phyloP scores from a whole-genome alignment of 2,113 vertebrate species.

The Megalops atlanticus region DNA sequence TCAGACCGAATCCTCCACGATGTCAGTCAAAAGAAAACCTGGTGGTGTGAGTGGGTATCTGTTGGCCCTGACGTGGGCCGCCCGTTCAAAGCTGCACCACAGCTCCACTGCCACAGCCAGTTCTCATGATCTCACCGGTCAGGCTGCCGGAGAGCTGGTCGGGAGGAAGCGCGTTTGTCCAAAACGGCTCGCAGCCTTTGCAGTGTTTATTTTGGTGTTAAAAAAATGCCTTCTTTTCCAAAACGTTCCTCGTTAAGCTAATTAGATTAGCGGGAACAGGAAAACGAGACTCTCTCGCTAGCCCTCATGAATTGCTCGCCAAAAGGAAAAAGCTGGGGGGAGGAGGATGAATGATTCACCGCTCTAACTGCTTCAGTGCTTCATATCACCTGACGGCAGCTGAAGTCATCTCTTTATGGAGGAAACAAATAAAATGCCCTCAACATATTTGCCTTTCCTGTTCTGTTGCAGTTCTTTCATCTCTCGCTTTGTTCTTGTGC shows the following conservation, averaged over 20 bases:
- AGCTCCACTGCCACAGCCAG: not conserved
- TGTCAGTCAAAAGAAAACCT: not conserved
- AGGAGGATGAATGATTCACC: not conserved
- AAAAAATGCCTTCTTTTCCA: too few relatives aligned
- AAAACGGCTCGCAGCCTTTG: too few relatives aligned
- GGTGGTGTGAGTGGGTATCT: not conserved
- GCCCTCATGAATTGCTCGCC: not conserved
- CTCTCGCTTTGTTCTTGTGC: not conserved
- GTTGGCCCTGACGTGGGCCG: not conserved
- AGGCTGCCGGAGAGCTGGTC: not conserved
- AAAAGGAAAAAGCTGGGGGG: too few relatives aligned
- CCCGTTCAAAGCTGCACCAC: too few relatives aligned
- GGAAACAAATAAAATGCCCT: not conserved
- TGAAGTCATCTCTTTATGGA: not conserved
- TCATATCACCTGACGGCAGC: not conserved
- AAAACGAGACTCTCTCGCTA: not conserved
- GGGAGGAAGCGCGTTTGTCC: not conserved
- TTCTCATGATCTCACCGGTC: constrained; percentile 5
- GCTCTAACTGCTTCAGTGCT: not conserved
- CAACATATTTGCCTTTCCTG: not conserved
- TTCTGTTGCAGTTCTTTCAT: not conserved
- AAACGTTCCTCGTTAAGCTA: too few relatives aligned
- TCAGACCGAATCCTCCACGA: not conserved
- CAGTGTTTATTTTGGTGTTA: too few relatives aligned
- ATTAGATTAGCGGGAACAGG: not conserved